phyloP scores from a whole-genome alignment of 92 coral and sea anemone species.

The Desmophyllum pertusum region DNA sequence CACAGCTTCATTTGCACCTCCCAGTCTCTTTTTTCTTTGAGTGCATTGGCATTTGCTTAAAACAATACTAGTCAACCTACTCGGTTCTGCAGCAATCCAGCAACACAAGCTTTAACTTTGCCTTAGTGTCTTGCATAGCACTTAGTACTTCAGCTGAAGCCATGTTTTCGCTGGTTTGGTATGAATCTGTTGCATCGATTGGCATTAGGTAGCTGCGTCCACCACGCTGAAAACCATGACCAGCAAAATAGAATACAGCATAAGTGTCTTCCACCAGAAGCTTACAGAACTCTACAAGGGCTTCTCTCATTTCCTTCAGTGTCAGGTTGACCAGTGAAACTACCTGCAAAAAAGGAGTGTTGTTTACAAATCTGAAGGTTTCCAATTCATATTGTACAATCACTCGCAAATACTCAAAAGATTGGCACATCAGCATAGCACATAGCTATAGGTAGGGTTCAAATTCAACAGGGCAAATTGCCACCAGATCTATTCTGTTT shows the following conservation, averaged over 20 bases:
- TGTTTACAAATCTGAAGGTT: too few relatives aligned
- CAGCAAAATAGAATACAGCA: slow-evolving; percentile 96
- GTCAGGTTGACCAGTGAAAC: slow-evolving; percentile 91
- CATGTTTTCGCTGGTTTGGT: slow-evolving; percentile 67
- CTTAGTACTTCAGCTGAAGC: slow-evolving; percentile 75
- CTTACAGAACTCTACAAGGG: slow-evolving; percentile 68
- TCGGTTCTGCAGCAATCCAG: slow-evolving; percentile 96
- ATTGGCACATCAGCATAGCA: too few relatives aligned
- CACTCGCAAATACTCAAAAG: too few relatives aligned
- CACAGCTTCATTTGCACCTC: too few relatives aligned
- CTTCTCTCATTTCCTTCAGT: slow-evolving; percentile 82
- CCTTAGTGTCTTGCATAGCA: slow-evolving; percentile 80
- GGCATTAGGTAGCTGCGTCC: slow-evolving; percentile 93
- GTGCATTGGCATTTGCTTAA: too few relatives aligned
- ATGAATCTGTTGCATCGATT: slow-evolving; percentile 72
- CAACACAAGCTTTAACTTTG: slow-evolving; percentile 79
- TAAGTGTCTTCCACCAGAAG: slow-evolving; percentile 84
- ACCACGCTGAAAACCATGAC: slow-evolving; percentile 87
- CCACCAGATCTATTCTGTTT: too few relatives aligned
- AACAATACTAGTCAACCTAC: slow-evolving; percentile 41
- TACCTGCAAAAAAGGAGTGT: slow-evolving; percentile 71
- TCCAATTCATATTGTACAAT: too few relatives aligned
- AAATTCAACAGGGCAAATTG: too few relatives aligned
- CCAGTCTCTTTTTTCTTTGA: too few relatives aligned
- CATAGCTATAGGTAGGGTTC: too few relatives aligned